Base-by-base conservation (phyloP, 2,797 vertebrate species). In the Anabas testudineus region DNA sequence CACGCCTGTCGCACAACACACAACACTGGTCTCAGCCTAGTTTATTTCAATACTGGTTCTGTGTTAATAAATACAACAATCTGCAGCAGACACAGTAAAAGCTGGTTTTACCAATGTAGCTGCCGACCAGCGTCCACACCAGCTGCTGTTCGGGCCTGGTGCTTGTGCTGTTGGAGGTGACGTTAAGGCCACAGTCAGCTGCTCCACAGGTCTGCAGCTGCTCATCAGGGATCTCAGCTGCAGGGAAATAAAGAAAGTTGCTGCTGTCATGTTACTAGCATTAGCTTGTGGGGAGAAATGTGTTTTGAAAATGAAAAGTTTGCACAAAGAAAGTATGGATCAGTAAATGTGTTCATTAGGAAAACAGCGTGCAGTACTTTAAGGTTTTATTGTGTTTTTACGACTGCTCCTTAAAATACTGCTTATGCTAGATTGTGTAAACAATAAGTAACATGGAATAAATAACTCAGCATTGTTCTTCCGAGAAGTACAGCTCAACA, bases 41-140 rank as follows among this genome's bases (percentile, higher is more conserved):
- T n/a, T n/a, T n/a, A n/a, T n/a, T n/a, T n/a, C n/a, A n/a, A n/a
- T n/a, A n/a, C n/a, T n/a, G n/a, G n/a, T n/a, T n/a, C n/a, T n/a
- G n/a, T n/a, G n/a, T n/a, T n/a, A 28, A 28, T 28, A 28, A 26
- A 3, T 28, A 28, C 26, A 28, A 28, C 26, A 3, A 28, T 28
- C 26, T 36, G 34, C 13, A 39, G 39, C 15, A 18, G 14, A 9
- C 14, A 7, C 39, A 18, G 3, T 18, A 8, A 18, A 9, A 9
- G 42, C 1, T 14, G 10, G 3, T 0, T 4, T 78, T 85, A 92
- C 91, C 91, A 4, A 93, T 92, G 83, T 95, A 95, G 72, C 88
- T 83, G 45, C 93, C 93, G 1, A 95, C 87, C 0, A 95, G 91
- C 2, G 82, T 94, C 83, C 72, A 74, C 66, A 94, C 90, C 1